Evolutionary conservation across 2,113 vertebrate genomes (phyloP).

Genomic region (Clarias magur): DNA sequence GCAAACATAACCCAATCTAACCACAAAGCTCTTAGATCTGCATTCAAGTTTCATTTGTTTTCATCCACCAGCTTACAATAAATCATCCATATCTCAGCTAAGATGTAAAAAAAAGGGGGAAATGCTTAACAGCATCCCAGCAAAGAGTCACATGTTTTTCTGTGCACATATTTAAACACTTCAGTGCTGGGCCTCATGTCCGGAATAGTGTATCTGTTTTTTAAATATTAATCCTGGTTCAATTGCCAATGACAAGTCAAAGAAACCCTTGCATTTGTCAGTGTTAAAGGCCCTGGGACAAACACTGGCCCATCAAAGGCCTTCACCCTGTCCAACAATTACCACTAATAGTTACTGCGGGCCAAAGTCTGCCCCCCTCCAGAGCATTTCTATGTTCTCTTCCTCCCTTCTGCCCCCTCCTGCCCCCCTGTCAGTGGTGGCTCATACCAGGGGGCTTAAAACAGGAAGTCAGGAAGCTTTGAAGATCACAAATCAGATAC

Average conservation of each 20-base stretch:
- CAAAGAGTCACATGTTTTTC: conserved; percentile 44
- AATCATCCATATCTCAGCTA: conserved; percentile 14
- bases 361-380: conserved; percentile 56
- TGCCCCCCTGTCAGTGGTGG: conserved; percentile 47
- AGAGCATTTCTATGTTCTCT: conserved; percentile 46
- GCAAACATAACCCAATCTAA: not conserved
- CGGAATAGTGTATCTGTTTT: conserved; percentile 71
- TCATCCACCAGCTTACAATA: not conserved
- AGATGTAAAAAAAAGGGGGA: not conserved
- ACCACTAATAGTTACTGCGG: conserved; percentile 79
- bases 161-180: conserved; percentile 54
- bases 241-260: conserved; percentile 81
- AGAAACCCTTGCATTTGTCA: conserved; percentile 68
- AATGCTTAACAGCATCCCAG: conserved; percentile 11
- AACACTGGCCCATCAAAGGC: conserved; percentile 72
- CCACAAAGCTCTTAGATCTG: conserved; percentile 10
- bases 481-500: conserved; percentile 70
- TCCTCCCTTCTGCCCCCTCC: conserved; percentile 22
- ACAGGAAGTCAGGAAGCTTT: conserved; percentile 68
- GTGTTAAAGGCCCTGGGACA: conserved; percentile 64
- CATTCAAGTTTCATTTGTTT: conserved; percentile 26
- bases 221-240: conserved; percentile 77
- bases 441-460: conserved; percentile 62
- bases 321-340: conserved; percentile 70
- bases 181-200: conserved; percentile 39